Base-by-base conservation (phyloP, 2,888 invertebrate species). In the Ptilodon capucinus region DNA sequence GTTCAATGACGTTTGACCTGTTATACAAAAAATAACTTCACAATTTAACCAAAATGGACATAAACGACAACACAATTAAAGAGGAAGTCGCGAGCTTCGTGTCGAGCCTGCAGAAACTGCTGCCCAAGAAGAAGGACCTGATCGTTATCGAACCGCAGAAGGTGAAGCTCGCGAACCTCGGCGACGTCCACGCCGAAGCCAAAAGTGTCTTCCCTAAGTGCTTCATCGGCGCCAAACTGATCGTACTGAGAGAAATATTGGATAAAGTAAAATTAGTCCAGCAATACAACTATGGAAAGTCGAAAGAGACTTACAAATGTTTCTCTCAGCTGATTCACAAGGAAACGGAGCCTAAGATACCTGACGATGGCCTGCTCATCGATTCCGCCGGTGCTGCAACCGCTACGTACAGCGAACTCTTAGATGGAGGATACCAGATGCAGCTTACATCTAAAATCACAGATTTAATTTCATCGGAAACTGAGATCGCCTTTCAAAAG, bases 121-220 rank as follows among this genome's bases (percentile, higher is more conserved):
- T 91, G 19, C 89, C 91, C 0, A 88, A 75, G 69, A 89, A 84
- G 54, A 89, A 87, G 47, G 82, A 86, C 1, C 57, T 83, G 2
- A 69, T 83, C 9, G 54, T 81, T 32, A 45, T 85, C 17, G 74
- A 75, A 48, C 76, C 79, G 30, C 67, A 68, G 30, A 78, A 72
- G 52, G 47, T 59, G 1, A 78, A 68, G 57, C 54, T 81, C 60
- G 77, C 74, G 46, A 75, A 78, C 40, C 75, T 91, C 16, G 73
- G 76, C 62, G 84, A 87, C 64, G 67, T 91, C 18, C 91, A 91
- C 53, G 59, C 74, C 16, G 90, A 90, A 56, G 84, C 91, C 1
- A 91, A 91, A 51, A 80, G 60, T 52, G 85, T 88, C 7, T 91
- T 91, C 48, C 91, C 91, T 8, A 74, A 74, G 60, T 91, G 90